phyloP scores from a whole-genome alignment of 2,797 vertebrate genomes.

The Lacerta viridis region DNA sequence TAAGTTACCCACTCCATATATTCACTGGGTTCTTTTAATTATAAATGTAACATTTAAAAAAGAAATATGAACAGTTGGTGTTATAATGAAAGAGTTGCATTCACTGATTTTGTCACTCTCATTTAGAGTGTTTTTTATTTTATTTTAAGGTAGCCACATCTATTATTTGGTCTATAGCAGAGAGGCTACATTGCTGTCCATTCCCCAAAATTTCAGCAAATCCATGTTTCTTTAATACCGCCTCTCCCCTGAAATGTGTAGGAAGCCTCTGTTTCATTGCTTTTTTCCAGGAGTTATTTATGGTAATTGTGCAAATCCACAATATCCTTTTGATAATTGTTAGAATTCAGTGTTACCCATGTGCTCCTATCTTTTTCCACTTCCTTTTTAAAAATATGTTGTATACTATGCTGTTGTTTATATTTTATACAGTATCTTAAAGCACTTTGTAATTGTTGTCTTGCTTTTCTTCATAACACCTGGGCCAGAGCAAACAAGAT shows the following conservation, averaged over 20 bases:
- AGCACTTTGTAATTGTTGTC: background rate
- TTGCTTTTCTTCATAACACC: background rate
- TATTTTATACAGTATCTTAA: background rate
- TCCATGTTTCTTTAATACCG: background rate
- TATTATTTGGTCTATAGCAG: background rate
- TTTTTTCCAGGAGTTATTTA: slow-evolving; percentile 7
- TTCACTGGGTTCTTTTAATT: background rate
- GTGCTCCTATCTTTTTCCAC: background rate
- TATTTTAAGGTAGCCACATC: background rate
- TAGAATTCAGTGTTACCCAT: slow-evolving; percentile 24
- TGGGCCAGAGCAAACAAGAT: no score
- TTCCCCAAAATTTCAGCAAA: background rate
- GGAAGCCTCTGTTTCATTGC: background rate
- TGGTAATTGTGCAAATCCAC: background rate
- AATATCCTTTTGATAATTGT: background rate
- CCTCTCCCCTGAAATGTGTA: background rate
- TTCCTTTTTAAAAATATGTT: no score
- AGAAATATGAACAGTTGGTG: background rate
- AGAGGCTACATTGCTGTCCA: background rate
- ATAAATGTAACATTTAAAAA: background rate
- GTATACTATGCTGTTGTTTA: background rate
- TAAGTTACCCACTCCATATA: background rate
- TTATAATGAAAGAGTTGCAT: no score
- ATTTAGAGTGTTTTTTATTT: no score
- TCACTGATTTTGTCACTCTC: background rate